These are phyloP conservation scores for Chloroceryle inda DNA, from an alignment of 2,797 vertebrate genomes.

Conservation along the genomic window DNA sequence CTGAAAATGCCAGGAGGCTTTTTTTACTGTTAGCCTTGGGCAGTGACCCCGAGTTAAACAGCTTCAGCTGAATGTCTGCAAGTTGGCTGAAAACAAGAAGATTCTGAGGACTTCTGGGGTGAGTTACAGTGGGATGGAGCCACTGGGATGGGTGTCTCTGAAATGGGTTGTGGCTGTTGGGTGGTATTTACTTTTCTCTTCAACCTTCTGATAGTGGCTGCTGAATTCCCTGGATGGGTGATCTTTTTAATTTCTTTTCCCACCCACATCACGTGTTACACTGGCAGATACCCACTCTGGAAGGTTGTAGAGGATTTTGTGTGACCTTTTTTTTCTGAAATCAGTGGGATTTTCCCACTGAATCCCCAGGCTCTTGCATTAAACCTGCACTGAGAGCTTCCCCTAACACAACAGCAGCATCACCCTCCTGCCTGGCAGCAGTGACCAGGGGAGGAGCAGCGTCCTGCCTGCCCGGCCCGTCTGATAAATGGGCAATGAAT, in stretches of 20 bases:
- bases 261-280: not conserved
- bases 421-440: fast-evolving
- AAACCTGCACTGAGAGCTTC: not conserved
- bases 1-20: not conserved
- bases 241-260: not conserved
- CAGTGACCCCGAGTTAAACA: not conserved
- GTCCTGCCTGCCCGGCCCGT: not conserved
- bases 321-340: not conserved
- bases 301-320: not conserved
- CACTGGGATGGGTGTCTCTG: not conserved
- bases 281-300: not conserved
- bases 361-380: not conserved
- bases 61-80: not conserved
- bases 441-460: not conserved
- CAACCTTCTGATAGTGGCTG: not conserved
- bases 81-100: not conserved
- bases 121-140: not conserved
- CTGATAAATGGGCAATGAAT: not conserved
- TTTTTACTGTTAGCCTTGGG: slow-evolving; percentile 4
- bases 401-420: not conserved
- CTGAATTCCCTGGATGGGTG: not conserved
- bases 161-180: not conserved
- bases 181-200: not conserved
- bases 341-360: not conserved
- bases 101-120: not conserved